phyloP scores from a whole-genome alignment of 2,113 vertebrate species.

The Gyps fulvus region DNA sequence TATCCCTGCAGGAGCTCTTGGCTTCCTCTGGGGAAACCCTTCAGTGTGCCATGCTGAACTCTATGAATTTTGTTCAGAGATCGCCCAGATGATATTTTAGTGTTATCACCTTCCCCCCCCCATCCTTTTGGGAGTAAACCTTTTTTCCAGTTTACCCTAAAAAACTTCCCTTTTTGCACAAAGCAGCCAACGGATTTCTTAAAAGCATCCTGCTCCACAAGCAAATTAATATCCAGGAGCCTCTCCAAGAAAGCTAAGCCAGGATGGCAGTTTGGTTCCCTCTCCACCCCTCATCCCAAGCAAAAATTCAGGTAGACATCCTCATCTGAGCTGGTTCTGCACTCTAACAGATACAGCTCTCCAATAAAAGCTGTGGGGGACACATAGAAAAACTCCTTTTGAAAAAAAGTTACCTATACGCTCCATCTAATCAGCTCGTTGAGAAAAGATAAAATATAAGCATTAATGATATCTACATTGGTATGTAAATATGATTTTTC shows the following conservation, averaged over 20 bases:
- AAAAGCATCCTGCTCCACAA: neutral
- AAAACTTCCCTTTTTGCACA: neutral
- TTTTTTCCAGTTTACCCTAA: neutral
- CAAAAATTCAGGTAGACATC: neutral
- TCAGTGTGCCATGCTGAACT: too few species aligned
- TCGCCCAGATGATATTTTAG: neutral
- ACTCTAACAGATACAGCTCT: too few species aligned
- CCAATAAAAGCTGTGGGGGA: neutral
- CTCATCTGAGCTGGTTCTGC: neutral
- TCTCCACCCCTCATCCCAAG: neutral
- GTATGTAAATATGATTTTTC: neutral
- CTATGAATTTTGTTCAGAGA: neutral
- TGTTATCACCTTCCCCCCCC: fast-evolving
- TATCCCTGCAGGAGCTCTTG: neutral
- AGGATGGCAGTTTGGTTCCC: neutral
- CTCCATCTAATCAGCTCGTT: neutral
- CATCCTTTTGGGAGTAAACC: neutral
- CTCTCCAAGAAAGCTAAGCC: neutral
- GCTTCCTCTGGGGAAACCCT: neutral
- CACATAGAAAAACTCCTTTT: neutral
- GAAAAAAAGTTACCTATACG: fast-evolving
- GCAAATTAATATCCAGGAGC: neutral
- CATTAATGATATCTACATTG: too few species aligned
- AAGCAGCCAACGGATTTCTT: neutral
- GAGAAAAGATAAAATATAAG: neutral